Conservation (phyloP, 2,888 invertebrate genomes). For the Synanthedon andrenaeformis region DNA sequence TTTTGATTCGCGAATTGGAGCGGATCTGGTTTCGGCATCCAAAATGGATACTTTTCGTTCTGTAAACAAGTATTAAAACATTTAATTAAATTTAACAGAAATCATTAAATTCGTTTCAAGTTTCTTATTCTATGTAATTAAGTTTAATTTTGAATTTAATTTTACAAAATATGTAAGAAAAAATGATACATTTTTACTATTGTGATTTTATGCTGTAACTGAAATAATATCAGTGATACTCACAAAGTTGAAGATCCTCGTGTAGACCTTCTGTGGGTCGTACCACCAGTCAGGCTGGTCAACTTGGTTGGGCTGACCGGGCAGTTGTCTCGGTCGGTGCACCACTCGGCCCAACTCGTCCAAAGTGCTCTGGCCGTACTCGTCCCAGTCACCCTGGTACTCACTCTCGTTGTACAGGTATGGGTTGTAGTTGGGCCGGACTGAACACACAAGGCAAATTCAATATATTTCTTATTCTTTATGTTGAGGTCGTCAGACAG, state of each 20-base stretch:
- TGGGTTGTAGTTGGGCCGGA: constrained; percentile 54
- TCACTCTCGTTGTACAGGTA: constrained; percentile 51
- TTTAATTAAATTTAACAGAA: background rate
- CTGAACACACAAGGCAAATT: constrained; percentile 17
- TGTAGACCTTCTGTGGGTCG: constrained; percentile 69
- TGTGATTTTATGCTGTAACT: too few species aligned
- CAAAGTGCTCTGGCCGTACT: constrained; percentile 19
- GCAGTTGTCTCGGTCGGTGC: constrained; percentile 18
- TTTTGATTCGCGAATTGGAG: constrained; percentile 49
- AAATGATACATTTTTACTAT: too few species aligned
- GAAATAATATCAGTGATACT: constrained; percentile 28
- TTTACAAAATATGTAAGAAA: too few species aligned
- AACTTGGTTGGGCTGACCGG: constrained; percentile 61
- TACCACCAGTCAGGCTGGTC: constrained; percentile 69
- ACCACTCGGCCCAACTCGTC: constrained; percentile 28
- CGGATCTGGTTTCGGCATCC: constrained; percentile 76
- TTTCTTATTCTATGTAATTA: background rate
- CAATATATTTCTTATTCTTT: background rate
- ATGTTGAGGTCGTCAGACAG: background rate
- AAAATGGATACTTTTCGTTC: constrained; percentile 85
- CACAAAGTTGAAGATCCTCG: constrained; percentile 81
- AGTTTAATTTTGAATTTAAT: constrained; percentile 2
- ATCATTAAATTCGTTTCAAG: background rate
- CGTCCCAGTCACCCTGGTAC: constrained; percentile 19
- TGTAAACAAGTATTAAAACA: constrained; percentile 18